Evolutionary conservation across 2,797 vertebrate genomes (phyloP).

Genomic region (Rhabdomys pumilio): DNA sequence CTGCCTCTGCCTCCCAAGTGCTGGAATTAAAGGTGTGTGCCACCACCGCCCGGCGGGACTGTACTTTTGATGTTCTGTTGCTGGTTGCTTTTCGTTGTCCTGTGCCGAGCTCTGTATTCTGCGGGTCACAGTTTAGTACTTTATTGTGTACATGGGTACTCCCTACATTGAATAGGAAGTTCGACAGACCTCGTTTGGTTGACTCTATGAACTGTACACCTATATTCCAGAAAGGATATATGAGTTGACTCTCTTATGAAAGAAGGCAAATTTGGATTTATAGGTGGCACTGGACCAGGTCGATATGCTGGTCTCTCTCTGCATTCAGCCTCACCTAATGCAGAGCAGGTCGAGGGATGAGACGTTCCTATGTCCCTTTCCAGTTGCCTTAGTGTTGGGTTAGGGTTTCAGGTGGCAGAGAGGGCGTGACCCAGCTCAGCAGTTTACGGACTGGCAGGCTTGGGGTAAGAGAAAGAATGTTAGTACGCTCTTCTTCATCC

Average conservation of each 20-base stretch:
- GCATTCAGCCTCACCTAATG: neutral
- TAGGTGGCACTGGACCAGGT: neutral
- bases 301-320: neutral
- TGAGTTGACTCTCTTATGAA: neutral
- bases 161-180: neutral
- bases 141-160: neutral
- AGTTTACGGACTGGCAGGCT: neutral
- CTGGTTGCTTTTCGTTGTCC: neutral
- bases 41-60: neutral
- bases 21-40: too few relatives aligned
- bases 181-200: neutral
- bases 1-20: too few relatives aligned
- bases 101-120: neutral
- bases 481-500: neutral
- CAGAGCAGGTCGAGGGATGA: neutral
- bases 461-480: neutral
- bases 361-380: neutral
- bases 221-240: neutral
- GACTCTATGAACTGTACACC: neutral
- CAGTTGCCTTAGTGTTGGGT: neutral
- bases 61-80: neutral
- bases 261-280: slow-evolving; percentile 25
- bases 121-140: neutral
- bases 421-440: neutral
- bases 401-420: neutral